Evolutionary conservation across 2,888 invertebrate genomes (phyloP), one percentile per base, ranked within the genome.

Genomic region (Punctoribates punctum): DNA sequence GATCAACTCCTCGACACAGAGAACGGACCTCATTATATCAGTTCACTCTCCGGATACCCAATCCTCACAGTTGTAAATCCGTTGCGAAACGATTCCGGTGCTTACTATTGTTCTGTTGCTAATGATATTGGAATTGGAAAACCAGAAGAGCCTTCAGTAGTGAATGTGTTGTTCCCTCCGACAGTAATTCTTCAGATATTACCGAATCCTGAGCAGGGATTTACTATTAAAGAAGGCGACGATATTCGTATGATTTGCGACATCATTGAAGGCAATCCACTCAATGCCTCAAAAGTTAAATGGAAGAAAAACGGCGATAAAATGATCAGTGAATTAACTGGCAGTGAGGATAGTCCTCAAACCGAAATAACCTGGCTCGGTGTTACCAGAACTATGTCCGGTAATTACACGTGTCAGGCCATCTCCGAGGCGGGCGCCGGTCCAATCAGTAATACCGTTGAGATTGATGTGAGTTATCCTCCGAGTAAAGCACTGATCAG

Each of bases 401-500:
- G 79, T 0, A 79, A 79, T 25, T 81, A 79, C 73, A 78, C 78
- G 0, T 81, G 81, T 75, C 77, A 78, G 57, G 80, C 79, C 11
- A 75, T 79, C 34, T 79, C 79, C 20, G 77, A 80, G 1, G 81
- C 81, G 6, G 81, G 80, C 9, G 78, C 77, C 76, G 79, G 80
- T 17, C 73, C 70, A 4, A 29, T 74, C 15, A 79, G 79, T 6
- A 78, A 79, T 34, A 51, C 38, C 15, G 73, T 77, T 11, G 78
- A 77, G 25, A 77, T 81, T 17, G 77, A 80, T 34, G 79, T 81
- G 6, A 74, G 78, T 27, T 81, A 94, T 86, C 91, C 93, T 34
- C 94, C 94, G 0, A 92, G 92, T 0, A 89, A 90, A n/a, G 92
- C 94, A 0, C 88, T 88, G 77, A 85, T 94, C 65, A 88, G 88